phyloP scores from a whole-genome alignment of 2,113 vertebrate genomes.

The Ameiurus melas region DNA sequence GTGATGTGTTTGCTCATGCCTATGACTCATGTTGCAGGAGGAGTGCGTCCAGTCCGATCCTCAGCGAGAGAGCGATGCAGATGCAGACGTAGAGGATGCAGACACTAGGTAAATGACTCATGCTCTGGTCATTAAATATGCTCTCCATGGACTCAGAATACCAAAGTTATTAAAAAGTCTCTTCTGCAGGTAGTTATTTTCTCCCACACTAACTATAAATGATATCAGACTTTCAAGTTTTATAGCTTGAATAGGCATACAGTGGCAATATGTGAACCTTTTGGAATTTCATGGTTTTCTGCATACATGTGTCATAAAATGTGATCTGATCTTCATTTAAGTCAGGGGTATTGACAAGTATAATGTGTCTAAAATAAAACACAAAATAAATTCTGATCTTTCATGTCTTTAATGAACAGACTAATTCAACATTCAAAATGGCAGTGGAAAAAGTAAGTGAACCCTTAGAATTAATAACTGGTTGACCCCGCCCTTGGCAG shows the following conservation, averaged over 20 bases:
- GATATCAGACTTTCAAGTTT: neutral
- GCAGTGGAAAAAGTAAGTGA: too few species aligned
- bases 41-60: conserved; percentile 72
- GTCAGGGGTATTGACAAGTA: too few species aligned
- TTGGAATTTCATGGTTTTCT: too few species aligned
- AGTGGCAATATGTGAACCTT: too few species aligned
- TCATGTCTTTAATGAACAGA: too few species aligned
- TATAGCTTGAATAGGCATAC: neutral
- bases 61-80: conserved; percentile 77
- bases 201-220: neutral
- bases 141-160: neutral
- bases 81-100: conserved; percentile 77
- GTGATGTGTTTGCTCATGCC: conserved; percentile 34
- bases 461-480: too few species aligned
- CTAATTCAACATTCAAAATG: too few species aligned
- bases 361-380: too few species aligned
- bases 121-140: conserved; percentile 13
- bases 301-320: too few species aligned
- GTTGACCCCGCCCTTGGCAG: too few species aligned
- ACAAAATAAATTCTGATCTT: too few species aligned
- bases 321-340: too few species aligned
- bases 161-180: conserved; percentile 6
- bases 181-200: conserved; percentile 14
- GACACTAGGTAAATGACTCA: conserved; percentile 70
- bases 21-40: conserved; percentile 64